phyloP scores from a whole-genome alignment of 1,140 invertebrate genomes.

The Hypsibius dujardini region DNA sequence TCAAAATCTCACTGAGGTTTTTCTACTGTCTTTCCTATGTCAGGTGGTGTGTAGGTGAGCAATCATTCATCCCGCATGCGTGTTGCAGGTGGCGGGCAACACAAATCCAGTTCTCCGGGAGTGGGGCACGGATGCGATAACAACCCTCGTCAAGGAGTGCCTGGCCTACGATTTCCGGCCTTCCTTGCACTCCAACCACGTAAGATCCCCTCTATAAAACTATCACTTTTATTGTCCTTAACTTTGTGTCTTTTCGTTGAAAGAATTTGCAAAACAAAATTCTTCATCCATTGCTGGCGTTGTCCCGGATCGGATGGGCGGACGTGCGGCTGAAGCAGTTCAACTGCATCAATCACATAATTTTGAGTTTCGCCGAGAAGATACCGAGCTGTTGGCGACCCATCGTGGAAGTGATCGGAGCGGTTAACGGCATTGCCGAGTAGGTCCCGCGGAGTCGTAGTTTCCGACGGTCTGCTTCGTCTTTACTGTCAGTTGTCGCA shows the following conservation, averaged over 20 bases:
- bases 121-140: slow-evolving; percentile 92
- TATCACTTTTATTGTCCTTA: slow-evolving; percentile 19
- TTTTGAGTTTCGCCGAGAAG: not conserved
- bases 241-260: slow-evolving; percentile 25
- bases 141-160: slow-evolving; percentile 79
- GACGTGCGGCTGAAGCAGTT: slow-evolving; percentile 8
- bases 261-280: slow-evolving; percentile 27
- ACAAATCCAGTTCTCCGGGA: slow-evolving; percentile 47
- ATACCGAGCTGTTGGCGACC: not conserved
- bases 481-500: too few relatives aligned
- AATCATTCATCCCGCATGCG: too few relatives aligned
- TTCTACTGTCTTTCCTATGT: slow-evolving; percentile 20
- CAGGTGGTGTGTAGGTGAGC: too few relatives aligned
- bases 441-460: too few relatives aligned
- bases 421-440: slow-evolving; percentile 2
- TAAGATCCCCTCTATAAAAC: slow-evolving; percentile 17
- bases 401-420: slow-evolving; percentile 1
- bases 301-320: not conserved
- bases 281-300: not conserved
- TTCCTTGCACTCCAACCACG: not conserved
- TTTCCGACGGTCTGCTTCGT: too few relatives aligned
- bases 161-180: slow-evolving; percentile 33
- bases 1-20: slow-evolving; percentile 77
- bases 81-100: not conserved
- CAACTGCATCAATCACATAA: slow-evolving; percentile 6